Conservation (phyloP, 2,797 vertebrate genomes). For the Gila robusta region DNA sequence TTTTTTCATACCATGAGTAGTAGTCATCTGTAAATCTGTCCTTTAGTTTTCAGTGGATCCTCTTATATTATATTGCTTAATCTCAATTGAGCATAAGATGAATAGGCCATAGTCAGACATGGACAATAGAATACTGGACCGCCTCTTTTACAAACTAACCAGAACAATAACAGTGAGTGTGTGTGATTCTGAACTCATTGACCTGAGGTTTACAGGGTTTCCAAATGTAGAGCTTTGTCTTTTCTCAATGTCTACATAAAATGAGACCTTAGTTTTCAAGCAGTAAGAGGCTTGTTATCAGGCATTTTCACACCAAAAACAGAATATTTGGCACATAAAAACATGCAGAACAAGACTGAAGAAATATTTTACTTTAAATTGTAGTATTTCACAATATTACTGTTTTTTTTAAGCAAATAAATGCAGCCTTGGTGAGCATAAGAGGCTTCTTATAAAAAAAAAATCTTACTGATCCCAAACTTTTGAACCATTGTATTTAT, state of each 20-base stretch:
- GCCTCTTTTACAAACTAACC: constrained; percentile 44
- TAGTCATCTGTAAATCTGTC: constrained; percentile 5
- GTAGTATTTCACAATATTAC: too few relatives aligned
- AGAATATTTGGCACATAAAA: not conserved
- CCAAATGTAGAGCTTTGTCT: constrained; percentile 22
- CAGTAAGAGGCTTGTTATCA: not conserved
- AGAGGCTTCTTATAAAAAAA: too few relatives aligned
- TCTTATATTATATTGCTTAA: constrained; percentile 58
- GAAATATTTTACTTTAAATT: not conserved
- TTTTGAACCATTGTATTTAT: too few relatives aligned
- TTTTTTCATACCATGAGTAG: not conserved
- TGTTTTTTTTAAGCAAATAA: too few relatives aligned
- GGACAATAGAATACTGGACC: constrained; percentile 34
- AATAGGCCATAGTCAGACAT: constrained; percentile 48
- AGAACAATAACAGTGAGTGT: constrained; percentile 25
- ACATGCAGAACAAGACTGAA: not conserved
- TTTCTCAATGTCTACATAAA: not conserved
- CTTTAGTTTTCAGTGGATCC: constrained; percentile 16
- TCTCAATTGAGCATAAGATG: constrained; percentile 67
- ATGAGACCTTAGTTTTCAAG: not conserved
- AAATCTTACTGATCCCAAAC: too few relatives aligned
- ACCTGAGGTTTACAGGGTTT: constrained; percentile 38
- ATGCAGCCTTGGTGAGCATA: too few relatives aligned
- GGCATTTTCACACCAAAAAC: not conserved
- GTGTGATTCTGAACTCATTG: constrained; percentile 44